Evolutionary conservation across 2,113 vertebrate species (phyloP).

Genomic region (Fulica atra): DNA sequence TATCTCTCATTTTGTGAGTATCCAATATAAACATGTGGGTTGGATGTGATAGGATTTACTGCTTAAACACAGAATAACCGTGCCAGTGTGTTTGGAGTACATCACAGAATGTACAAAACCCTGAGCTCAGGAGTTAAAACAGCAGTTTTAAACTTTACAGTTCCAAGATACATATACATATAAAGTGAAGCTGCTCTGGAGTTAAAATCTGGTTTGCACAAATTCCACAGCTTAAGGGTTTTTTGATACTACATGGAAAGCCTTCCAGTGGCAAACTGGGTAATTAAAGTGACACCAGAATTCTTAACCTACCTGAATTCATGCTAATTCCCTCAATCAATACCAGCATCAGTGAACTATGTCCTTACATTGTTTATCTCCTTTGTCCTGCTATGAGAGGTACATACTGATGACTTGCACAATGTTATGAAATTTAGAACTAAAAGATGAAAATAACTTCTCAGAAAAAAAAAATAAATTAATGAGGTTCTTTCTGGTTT

Average conservation of each 20-base stretch:
- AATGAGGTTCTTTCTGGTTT: not conserved
- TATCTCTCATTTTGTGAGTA: constrained; percentile 2
- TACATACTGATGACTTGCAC: not conserved
- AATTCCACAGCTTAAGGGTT: not conserved
- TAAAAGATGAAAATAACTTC: not conserved
- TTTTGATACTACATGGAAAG: not conserved
- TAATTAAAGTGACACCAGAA: not conserved
- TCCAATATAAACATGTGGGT: constrained; percentile 19
- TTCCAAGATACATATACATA: not conserved
- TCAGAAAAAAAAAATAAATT: not conserved
- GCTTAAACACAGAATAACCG: constrained; percentile 2
- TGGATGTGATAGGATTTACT: constrained; percentile 37
- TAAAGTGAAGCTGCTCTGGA: not conserved
- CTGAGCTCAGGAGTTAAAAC: not conserved
- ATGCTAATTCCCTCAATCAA: not conserved
- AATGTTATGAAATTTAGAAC: not conserved
- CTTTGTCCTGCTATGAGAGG: not conserved
- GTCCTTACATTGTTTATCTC: not conserved
- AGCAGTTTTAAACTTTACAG: not conserved
- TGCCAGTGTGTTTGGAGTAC: not conserved
- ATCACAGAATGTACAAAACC: not conserved
- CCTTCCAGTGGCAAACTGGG: not conserved
- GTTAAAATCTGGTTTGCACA: not conserved
- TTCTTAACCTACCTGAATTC: not conserved
- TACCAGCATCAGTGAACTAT: not conserved